Evolutionary conservation across 2,888 invertebrate genomes (phyloP).

Genomic region (Tholera decimalis): DNA sequence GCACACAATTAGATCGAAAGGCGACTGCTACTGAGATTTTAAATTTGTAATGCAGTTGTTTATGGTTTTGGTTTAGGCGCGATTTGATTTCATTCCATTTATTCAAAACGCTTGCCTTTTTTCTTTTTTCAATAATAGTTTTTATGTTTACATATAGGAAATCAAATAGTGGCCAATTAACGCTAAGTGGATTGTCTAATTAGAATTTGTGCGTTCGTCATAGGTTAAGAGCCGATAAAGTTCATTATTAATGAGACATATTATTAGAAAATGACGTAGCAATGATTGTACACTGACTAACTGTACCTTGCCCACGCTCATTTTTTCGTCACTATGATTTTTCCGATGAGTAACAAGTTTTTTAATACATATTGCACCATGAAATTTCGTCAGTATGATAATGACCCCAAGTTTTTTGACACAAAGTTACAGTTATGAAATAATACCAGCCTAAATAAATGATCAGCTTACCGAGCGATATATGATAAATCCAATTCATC

Average conservation of each 20-base stretch:
- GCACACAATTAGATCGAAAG: slow-evolving; percentile 57
- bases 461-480: slow-evolving; percentile 10
- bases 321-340: slow-evolving; percentile 72
- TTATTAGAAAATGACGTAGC: slow-evolving; percentile 70
- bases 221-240: slow-evolving; percentile 77
- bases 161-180: not conserved
- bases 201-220: slow-evolving; percentile 12
- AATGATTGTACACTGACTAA: slow-evolving; percentile 76
- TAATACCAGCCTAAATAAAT: slow-evolving; percentile 28
- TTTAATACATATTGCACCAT: slow-evolving; percentile 74
- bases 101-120: not conserved
- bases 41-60: slow-evolving; percentile 13
- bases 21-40: slow-evolving; percentile 23
- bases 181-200: slow-evolving; percentile 22
- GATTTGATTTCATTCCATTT: not conserved
- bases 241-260: slow-evolving; percentile 50
- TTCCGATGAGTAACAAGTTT: slow-evolving; percentile 78
- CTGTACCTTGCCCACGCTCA: slow-evolving; percentile 78
- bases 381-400: slow-evolving; percentile 58
- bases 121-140: not conserved
- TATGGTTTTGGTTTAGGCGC: slow-evolving; percentile 16
- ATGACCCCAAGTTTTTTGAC: slow-evolving; percentile 72
- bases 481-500: slow-evolving; percentile 11
- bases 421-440: slow-evolving; percentile 60
- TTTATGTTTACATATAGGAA: not conserved